These are phyloP conservation scores for Lepus americanus DNA, from an alignment of 2,113 vertebrate species.

Conservation along the genomic window DNA sequence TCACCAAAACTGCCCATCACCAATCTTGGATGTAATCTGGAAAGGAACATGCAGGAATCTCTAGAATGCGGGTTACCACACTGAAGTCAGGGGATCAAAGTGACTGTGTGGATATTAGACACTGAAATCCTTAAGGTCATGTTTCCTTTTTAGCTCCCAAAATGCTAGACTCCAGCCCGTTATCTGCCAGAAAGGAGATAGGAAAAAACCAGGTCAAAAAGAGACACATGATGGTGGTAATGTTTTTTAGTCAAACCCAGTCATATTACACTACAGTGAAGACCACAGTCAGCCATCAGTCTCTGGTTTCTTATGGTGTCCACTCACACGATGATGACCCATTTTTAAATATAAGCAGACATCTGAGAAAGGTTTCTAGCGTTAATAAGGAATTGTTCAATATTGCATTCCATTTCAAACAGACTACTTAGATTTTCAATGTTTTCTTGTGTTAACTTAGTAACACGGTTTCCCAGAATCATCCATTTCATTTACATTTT, in stretches of 20 bases:
- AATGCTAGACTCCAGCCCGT: neutral
- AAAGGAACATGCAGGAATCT: neutral
- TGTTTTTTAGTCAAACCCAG: neutral
- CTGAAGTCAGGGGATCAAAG: neutral
- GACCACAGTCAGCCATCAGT: neutral
- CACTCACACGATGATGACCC: too few species aligned
- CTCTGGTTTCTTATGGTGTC: neutral
- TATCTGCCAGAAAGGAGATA: neutral
- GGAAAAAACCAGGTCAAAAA: neutral
- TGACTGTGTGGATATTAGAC: accelerated
- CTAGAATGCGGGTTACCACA: neutral
- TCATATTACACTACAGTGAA: neutral
- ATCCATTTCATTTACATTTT: neutral
- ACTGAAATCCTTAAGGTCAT: neutral
- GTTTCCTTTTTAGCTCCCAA: neutral
- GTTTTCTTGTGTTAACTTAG: neutral
- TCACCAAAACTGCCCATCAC: neutral
- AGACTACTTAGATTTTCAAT: neutral
- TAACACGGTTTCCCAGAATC: neutral
- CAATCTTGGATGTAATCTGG: neutral
- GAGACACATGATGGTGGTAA: neutral
- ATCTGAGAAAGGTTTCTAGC: neutral
- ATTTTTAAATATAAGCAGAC: neutral
- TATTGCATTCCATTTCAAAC: neutral
- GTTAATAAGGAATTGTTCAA: neutral